Conservation (phyloP, 2,797 vertebrate species). For the Enteromius trimaculatus region DNA sequence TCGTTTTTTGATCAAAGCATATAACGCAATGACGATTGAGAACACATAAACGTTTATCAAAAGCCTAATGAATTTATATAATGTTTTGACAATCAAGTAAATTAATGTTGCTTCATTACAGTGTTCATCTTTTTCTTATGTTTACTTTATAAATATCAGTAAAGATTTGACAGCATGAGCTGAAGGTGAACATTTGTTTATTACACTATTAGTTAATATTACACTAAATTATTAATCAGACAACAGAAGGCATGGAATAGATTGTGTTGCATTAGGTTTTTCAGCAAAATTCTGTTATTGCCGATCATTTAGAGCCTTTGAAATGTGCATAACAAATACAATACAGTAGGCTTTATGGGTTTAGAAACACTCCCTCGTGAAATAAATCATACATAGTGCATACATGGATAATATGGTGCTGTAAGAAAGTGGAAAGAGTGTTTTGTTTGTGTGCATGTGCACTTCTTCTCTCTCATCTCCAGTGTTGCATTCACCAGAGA, state of each 20-base stretch:
- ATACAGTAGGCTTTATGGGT: neutral
- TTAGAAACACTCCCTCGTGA: neutral
- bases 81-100: neutral
- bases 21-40: neutral
- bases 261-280: neutral
- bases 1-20: neutral
- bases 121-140: neutral
- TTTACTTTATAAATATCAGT: neutral
- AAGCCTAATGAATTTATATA: neutral
- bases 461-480: neutral
- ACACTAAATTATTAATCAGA: neutral
- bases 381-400: neutral
- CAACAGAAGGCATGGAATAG: neutral
- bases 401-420: neutral
- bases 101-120: neutral
- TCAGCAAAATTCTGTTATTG: too few relatives aligned
- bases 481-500: slow-evolving; percentile 32
- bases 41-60: neutral
- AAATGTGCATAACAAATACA: neutral
- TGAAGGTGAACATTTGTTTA: neutral
- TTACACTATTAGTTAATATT: neutral
- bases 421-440: neutral
- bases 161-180: neutral
- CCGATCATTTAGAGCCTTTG: neutral
- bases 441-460: slow-evolving; percentile 16